Percentiles rank a stretch among this genome's conserved stretches.
phyloP scores from a whole-genome alignment of 2,797 vertebrate genomes.

The Pipistrellus pipistrellus region DNA sequence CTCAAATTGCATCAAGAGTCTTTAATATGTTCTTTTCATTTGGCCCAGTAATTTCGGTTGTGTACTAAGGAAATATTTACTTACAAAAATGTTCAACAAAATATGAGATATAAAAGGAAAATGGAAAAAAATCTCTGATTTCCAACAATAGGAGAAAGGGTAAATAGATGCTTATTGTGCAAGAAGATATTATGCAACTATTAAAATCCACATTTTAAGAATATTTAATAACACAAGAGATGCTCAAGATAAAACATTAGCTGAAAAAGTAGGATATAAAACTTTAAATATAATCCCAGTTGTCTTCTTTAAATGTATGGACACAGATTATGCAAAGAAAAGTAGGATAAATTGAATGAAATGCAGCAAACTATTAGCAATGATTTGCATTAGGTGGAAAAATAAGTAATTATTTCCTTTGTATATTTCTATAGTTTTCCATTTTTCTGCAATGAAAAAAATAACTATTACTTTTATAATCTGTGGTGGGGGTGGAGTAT shows the following conservation, averaged over 20 bases:
- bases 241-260: conserved; percentile 46
- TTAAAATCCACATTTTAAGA: conserved; percentile 56
- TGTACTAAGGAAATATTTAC: conserved; percentile 56
- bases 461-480: conserved; percentile 16
- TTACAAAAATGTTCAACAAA: conserved; percentile 40
- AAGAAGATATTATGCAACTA: conserved; percentile 19
- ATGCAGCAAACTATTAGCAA: neutral
- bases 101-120: conserved; percentile 42
- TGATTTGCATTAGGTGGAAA: neutral
- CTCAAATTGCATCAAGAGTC: conserved; percentile 25
- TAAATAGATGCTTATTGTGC: conserved; percentile 17
- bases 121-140: conserved; percentile 51
- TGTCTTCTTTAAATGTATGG: conserved; percentile 29
- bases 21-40: conserved; percentile 46
- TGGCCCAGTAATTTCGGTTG: neutral
- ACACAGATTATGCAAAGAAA: conserved; percentile 19
- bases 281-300: neutral
- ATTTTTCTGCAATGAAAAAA: conserved; percentile 14
- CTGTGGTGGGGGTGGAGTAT: too few species aligned
- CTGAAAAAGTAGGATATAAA: conserved; percentile 40
- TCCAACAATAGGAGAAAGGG: conserved; percentile 12
- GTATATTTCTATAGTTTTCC: conserved; percentile 40
- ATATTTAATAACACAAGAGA: conserved; percentile 35
- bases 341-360: conserved; percentile 16
- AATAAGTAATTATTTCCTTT: conserved; percentile 5